Evolutionary conservation across 2,113 vertebrate species (phyloP).

Genomic region (Microcebus griseorufus): DNA sequence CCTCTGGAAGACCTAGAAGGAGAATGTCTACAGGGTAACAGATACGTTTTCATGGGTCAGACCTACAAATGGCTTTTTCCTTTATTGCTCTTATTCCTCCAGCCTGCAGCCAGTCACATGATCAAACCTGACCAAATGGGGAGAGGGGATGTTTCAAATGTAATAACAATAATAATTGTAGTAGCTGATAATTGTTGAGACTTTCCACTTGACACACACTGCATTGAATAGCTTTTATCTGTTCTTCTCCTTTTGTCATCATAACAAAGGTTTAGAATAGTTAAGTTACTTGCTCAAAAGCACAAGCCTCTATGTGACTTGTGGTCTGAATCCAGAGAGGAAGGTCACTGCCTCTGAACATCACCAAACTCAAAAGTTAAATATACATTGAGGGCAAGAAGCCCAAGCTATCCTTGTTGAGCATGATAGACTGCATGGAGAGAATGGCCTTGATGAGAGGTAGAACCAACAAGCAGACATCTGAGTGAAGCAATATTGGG

Average conservation of each 20-base stretch:
- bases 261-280: background rate
- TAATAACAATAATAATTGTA: background rate
- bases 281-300: background rate
- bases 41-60: background rate
- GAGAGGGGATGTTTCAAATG: background rate
- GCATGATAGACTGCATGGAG: background rate
- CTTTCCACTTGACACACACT: background rate
- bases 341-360: background rate
- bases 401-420: background rate
- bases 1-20: background rate
- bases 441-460: background rate
- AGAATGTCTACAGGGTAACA: background rate
- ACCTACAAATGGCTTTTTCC: background rate
- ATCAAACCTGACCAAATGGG: background rate
- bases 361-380: background rate
- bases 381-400: background rate
- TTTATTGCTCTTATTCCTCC: background rate
- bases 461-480: background rate
- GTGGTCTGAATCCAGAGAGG: background rate
- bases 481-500: background rate
- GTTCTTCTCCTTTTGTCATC: background rate
- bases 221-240: background rate
- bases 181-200: background rate
- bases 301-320: background rate
- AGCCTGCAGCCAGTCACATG: background rate